phyloP scores from a whole-genome alignment of 2,113 vertebrate species.

The Casuarius casuarius region DNA sequence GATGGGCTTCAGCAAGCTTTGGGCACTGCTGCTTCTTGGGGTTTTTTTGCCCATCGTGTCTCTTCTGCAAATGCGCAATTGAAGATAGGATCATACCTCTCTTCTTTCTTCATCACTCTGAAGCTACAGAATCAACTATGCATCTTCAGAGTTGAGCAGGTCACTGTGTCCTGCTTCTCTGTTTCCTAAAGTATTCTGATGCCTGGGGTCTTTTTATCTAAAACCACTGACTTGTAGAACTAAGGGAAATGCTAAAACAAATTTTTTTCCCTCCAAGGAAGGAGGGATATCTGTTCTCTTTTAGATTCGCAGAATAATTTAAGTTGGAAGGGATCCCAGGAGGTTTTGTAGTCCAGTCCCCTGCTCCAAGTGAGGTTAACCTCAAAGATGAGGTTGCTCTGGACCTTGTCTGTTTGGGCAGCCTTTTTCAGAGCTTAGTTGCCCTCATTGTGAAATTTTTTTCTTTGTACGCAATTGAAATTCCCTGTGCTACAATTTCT shows the following conservation, averaged over 20 bases:
- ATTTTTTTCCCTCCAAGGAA: background rate
- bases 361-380: background rate
- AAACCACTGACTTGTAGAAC: background rate
- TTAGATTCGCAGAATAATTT: background rate
- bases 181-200: background rate
- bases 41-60: background rate
- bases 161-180: background rate
- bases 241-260: background rate
- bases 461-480: background rate
- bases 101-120: background rate
- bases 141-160: background rate
- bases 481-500: background rate
- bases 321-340: background rate
- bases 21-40: background rate
- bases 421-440: background rate
- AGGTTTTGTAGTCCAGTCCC: background rate
- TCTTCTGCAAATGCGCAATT: background rate
- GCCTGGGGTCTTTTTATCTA: background rate
- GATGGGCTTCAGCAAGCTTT: background rate
- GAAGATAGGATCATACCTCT: background rate
- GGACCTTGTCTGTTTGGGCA: background rate
- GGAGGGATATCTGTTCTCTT: background rate
- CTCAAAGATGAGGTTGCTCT: background rate
- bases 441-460: background rate
- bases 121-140: background rate